phyloP scores from a whole-genome alignment of 2,797 vertebrate species.

The Notamacropus eugenii region DNA sequence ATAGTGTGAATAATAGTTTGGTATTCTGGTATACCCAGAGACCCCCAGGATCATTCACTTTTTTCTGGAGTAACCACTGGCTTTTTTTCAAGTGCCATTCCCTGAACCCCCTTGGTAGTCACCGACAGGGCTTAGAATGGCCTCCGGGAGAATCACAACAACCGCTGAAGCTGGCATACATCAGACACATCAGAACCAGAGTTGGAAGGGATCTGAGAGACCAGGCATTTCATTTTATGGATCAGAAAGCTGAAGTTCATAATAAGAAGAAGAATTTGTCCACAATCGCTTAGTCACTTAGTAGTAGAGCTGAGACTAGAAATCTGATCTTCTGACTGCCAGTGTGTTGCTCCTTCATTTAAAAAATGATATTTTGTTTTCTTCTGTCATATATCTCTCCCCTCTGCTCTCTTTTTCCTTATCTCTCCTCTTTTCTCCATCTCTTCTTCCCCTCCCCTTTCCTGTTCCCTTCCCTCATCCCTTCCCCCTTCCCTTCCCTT shows the following conservation, averaged over 20 bases:
- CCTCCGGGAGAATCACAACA: neutral
- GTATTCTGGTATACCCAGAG: neutral
- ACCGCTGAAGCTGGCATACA: neutral
- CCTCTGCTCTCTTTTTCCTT: no score
- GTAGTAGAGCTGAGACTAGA: neutral
- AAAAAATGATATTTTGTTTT: neutral
- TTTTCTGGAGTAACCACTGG: accelerated
- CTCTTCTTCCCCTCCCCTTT: no score
- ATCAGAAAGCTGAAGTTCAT: neutral
- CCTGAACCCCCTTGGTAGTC: neutral
- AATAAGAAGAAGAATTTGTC: neutral
- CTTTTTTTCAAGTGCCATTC: neutral
- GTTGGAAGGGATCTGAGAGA: neutral
- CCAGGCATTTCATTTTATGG: neutral
- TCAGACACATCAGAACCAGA: neutral
- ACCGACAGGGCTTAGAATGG: neutral
- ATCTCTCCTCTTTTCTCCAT: no score
- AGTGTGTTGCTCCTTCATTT: neutral
- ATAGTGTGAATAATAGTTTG: neutral
- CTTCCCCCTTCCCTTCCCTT: neutral
- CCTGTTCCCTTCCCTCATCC: no score
- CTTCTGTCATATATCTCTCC: neutral
- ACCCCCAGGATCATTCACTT: neutral
- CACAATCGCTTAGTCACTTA: neutral
- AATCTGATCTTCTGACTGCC: neutral